Percentiles rank a stretch among this genome's conserved stretches.
Evolutionary conservation across 2,888 invertebrate species (phyloP).

Genomic region (Marronus borbonicus): DNA sequence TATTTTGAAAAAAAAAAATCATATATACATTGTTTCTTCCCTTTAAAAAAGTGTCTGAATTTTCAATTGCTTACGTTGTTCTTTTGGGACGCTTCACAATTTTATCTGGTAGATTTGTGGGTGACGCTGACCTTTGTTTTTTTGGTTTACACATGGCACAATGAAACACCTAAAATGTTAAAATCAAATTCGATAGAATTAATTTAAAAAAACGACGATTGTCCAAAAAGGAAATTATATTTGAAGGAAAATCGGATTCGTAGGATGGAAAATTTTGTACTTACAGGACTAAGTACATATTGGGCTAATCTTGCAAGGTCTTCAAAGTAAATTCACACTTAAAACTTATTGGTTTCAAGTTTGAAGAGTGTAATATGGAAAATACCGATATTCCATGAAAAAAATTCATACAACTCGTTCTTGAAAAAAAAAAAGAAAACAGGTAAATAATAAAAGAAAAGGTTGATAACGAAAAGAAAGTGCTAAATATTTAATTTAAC

Average conservation of each 20-base stretch:
- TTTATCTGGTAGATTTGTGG: constrained; percentile 62
- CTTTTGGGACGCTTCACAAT: constrained; percentile 64
- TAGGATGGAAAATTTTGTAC: not conserved
- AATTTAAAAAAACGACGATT: not conserved
- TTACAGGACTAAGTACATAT: not conserved
- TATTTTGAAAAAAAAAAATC: constrained; percentile 32
- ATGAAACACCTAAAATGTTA: constrained; percentile 67
- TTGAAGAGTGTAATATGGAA: too few species aligned
- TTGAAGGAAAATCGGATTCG: not conserved
- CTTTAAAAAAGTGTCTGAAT: not conserved
- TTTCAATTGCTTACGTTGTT: constrained; percentile 60
- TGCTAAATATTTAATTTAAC: too few species aligned
- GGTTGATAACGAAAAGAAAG: too few species aligned
- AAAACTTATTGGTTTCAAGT: too few species aligned
- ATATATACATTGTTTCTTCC: constrained; percentile 48
- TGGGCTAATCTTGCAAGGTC: not conserved
- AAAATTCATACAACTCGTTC: too few species aligned
- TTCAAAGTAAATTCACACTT: too few species aligned
- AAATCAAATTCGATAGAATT: constrained; percentile 25
- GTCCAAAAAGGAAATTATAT: not conserved
- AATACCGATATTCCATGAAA: too few species aligned
- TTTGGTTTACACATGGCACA: constrained; percentile 71
- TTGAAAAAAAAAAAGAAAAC: too few species aligned
- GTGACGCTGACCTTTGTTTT: constrained; percentile 61
- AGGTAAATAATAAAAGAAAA: too few species aligned